Base-by-base conservation (phyloP, 2,113 vertebrate species). In the Sitta europaea region DNA sequence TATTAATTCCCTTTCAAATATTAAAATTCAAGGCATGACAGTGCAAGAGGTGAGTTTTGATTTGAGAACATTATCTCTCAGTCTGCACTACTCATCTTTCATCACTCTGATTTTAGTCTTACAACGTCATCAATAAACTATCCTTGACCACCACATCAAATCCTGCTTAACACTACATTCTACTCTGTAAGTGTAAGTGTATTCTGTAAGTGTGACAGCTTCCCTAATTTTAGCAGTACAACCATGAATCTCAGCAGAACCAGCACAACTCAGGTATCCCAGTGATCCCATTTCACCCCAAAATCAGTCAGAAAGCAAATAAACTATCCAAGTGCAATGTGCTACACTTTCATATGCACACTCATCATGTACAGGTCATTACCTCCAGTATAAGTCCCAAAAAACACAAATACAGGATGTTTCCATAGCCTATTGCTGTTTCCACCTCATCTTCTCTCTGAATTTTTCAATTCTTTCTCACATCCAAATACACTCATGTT, bases 21-120 rank as follows among this genome's bases (percentile, higher is more conserved):
- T 95, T 97, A 95, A 98, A 98, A 98, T 97, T 97, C 98, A 98
- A 98, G 98, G 98, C 98, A 98, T 98, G 98, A 98, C 97, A 98
- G 98, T 99, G 99, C 98, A 99, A 98, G 98, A 99, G 97, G 98
- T 99, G 98, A 98, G 97, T 97, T 98, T 95, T 97, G 97, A 98
- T 98, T 97, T 96, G 97, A 97, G 94, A 97, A 95, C 86, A 92
- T 96, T 95, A 83, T 71, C 75, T 97, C 36, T 61, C 68, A 23
- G 54, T 11, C 48, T 38, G 38, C 22, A 14, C 35, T 59, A 24
- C 14, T 50, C 33, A 19, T 17, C 31, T 68, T 19, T 10, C 14
- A 15, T 58, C 55, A 27, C 11, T 65, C 40, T 38, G 36, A 50
- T 48, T 42, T 66, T 48, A 2, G 3, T 16, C 10, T 5, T 22